Conservation (phyloP, 2,113 vertebrate genomes). For the Anarhynchus alexandrinus region DNA sequence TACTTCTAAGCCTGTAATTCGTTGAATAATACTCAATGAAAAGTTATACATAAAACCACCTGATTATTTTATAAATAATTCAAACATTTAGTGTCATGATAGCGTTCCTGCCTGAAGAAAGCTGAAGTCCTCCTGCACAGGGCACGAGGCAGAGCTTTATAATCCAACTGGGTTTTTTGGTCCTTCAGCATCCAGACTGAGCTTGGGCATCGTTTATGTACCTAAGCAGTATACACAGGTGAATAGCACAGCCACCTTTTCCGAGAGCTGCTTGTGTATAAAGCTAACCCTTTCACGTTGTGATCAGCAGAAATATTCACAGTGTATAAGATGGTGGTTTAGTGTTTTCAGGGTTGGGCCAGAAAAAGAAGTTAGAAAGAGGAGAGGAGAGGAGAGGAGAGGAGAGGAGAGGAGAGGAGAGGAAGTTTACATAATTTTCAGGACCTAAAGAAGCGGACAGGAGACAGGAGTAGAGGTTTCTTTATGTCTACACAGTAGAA, state of each 20-base stretch:
- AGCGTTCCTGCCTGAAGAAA: neutral
- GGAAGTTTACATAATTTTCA: neutral
- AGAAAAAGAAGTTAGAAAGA: too few relatives aligned
- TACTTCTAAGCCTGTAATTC: neutral
- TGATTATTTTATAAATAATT: neutral
- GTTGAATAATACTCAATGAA: neutral
- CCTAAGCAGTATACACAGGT: neutral
- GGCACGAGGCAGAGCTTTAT: neutral
- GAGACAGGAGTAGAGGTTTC: neutral
- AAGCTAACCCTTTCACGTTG: neutral
- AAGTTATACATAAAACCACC: neutral
- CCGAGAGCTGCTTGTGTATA: neutral
- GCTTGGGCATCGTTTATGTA: neutral
- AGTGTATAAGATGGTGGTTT: neutral
- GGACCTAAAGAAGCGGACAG: neutral
- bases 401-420: too few relatives aligned
- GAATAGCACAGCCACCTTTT: neutral
- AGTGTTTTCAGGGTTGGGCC: neutral
- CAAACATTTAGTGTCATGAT: neutral
- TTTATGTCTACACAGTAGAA: conserved; percentile 19
- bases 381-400: too few relatives aligned
- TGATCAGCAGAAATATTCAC: neutral
- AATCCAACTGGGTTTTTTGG: neutral
- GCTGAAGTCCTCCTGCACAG: neutral
- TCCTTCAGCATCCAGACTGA: neutral